A percentile compares a stretch with the other conserved stretches of the same genome.
Evolutionary conservation across 2,888 invertebrate species (phyloP).

Genomic region (Cephus sareptanus): DNA sequence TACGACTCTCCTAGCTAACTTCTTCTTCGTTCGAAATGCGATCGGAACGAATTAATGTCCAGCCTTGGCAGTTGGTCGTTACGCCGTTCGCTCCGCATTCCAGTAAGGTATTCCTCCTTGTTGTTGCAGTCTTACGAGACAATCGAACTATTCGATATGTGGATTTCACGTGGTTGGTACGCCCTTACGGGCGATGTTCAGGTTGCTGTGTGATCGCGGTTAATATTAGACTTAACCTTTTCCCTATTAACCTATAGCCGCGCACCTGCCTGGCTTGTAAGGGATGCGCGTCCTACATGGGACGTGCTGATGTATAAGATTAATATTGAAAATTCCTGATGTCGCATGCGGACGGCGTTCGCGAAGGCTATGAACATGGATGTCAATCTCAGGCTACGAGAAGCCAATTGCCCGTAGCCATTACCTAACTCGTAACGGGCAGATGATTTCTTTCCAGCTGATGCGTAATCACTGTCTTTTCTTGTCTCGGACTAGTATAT

Average conservation of each 20-base stretch:
- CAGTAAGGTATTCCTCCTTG: not conserved
- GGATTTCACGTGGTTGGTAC: no score
- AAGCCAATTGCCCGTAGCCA: conserved; percentile 11
- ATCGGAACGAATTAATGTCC: not conserved
- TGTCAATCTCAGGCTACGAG: not conserved
- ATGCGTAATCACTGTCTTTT: conserved; percentile 27
- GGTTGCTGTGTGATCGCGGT: no score
- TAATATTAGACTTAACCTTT: not conserved
- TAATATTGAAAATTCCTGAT: not conserved
- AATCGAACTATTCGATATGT: not conserved
- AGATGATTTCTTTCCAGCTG: conserved; percentile 27
- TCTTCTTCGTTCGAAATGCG: not conserved
- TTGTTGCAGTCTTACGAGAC: not conserved
- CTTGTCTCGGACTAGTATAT: not conserved
- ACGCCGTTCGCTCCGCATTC: not conserved
- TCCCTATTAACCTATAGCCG: not conserved
- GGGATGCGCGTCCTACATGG: not conserved
- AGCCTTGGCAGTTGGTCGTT: not conserved
- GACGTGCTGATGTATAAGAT: not conserved
- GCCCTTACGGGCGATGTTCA: no score
- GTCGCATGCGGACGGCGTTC: not conserved
- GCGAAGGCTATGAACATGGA: conserved; percentile 31
- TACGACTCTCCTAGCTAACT: not conserved
- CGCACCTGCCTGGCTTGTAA: not conserved
- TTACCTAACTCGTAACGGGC: conserved; percentile 32